phyloP scores from a whole-genome alignment of 2,888 invertebrate genomes.

The Pheosia tremula region DNA sequence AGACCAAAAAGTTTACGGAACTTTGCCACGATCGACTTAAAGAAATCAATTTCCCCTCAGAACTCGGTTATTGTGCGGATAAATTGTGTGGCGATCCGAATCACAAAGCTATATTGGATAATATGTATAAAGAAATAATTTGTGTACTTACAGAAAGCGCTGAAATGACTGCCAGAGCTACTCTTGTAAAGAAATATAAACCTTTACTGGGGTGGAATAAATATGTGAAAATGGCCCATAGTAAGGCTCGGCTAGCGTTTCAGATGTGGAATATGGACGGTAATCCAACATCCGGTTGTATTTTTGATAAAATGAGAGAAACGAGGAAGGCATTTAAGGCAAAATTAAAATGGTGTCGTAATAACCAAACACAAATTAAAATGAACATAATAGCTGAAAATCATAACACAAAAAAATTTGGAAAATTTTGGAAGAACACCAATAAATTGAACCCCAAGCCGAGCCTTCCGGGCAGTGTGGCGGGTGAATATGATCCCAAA shows the following conservation, averaged over 20 bases:
- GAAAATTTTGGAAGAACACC: constrained; percentile 6
- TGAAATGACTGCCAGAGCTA: neutral
- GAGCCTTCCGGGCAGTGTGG: constrained; percentile 8
- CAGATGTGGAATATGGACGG: neutral
- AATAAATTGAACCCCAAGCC: constrained; percentile 1
- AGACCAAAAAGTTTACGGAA: constrained; percentile 1
- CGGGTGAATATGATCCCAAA: neutral
- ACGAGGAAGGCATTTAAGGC: constrained; percentile 4
- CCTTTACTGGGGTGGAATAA: constrained; percentile 5
- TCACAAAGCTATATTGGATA: constrained; percentile 2
- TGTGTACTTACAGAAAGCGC: neutral
- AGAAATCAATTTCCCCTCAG: neutral
- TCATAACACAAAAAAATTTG: constrained; percentile 2
- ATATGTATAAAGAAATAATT: constrained; percentile 6
- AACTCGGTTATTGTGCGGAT: neutral
- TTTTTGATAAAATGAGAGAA: neutral
- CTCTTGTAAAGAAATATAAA: neutral
- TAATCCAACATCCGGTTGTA: neutral
- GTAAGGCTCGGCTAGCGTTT: constrained; percentile 2
- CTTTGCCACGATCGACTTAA: neutral
- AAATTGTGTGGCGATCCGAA: neutral
- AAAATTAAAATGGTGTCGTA: constrained; percentile 4
- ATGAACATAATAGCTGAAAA: constrained; percentile 6
- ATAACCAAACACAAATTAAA: constrained; percentile 7
- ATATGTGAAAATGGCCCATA: constrained; percentile 1